Base-by-base conservation (phyloP, 2,797 vertebrate species). In the Clamator glandarius region DNA sequence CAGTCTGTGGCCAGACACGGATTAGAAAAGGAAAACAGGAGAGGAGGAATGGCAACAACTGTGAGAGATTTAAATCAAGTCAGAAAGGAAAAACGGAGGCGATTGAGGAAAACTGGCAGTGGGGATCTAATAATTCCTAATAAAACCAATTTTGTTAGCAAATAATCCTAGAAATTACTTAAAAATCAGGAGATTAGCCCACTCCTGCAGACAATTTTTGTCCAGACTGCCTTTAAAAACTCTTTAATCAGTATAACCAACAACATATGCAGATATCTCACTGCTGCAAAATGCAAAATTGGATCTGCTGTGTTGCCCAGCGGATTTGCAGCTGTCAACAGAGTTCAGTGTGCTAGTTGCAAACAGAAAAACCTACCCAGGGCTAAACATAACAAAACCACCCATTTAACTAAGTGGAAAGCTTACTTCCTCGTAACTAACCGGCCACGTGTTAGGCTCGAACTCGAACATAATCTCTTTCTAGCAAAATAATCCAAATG, bases 221-320 rank as follows among this genome's bases (percentile, higher is more conserved):
- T 68, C 51, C 75, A 84, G 81, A 15, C 41, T 78, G 24, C 66
- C 46, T 94, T 90, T 89, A 78, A 86, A 77, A 93, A 31, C 41
- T 46, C 42, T 52, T 82, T 41, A 35, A 89, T 84, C 35, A 21
- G 14, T 66, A 33, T 66, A 87, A 62, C 31, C 18, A 44, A 58
- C 31, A 93, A 66, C 24, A 58, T 25, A n/a, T 52, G 51, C 52
- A 87, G 72, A n/a, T 63, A 82, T 15, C 85, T 87, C 57, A 54
- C 42, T 96, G 86, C 59, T 55, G 85, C 46, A 66, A 51, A 84
- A 74, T 58, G 26, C 36, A 64, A 50, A 66, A 77, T 73, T 68
- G 63, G 69, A 70, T 81, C 85, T 88, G 61, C 73, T 87, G 14
- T 63, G 24, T 29, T 87, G 81, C 88, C 89, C 55, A 87, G 89